Evolutionary conservation across 2,797 vertebrate genomes (phyloP), one percentile per base, ranked within the genome.

Genomic region (Malacoctenus gilli): DNA sequence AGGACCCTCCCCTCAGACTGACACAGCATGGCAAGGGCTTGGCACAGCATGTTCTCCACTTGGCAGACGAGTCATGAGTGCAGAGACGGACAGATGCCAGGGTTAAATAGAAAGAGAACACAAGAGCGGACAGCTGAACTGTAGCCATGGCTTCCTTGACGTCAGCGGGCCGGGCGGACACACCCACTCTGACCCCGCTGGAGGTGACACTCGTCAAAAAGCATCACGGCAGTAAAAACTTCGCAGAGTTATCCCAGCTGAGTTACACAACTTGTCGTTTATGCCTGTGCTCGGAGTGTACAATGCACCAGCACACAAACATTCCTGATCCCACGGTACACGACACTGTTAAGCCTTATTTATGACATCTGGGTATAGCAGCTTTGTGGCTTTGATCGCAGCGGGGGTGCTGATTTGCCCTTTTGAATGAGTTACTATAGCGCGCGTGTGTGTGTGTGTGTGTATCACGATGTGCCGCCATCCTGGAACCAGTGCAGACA

Each of bases 41-140:
- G 77, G 85, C 79, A 87, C 82, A 64, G 61, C 50, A 50, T 73
- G 80, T 75, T 63, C 79, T 71, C 40, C 31, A 28, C 48, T 51
- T 60, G 25, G 40, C 30, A 19, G 41, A 30, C 60, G 71, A 58
- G 70, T 82, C 75, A 77, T 75, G 64, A 76, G 68, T 57, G 68
- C 49, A 31, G 36, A 56, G 68, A 64, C 39, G 55, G 60, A 56
- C 58, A 49, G 43, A 68, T 63, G 72, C 48, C 56, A 61, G 42
- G 43, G 43, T 44, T 34, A 60, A 16, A 68, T 63, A 69, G 51
- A 52, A 49, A 53, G 65, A 34, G 72, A 64, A 56, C 68, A 83
- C 50, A 66, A 51, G 72, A 76, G 43, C 56, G 56, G 77, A 79
- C 85, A 89, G 82, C 83, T 85, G 85, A 79, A 63, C 31, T 47